These are phyloP conservation scores for Pammene aurita DNA, from an alignment of 2,888 invertebrate genomes.

Conservation along the genomic window DNA sequence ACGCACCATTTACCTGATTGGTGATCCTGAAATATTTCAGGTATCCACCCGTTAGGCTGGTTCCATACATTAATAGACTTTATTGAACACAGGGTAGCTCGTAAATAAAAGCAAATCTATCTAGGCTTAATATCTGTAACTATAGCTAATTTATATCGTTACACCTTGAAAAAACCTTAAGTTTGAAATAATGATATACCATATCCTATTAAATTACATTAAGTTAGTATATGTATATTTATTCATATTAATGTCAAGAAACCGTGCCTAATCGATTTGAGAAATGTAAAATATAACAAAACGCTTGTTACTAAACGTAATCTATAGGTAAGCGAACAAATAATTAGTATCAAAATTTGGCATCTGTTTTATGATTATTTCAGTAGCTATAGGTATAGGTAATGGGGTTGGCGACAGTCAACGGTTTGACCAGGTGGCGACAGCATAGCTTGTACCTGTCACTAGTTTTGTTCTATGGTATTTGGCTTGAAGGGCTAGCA, in stretches of 20 bases:
- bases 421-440: no score
- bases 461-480: no score
- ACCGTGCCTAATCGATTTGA: not conserved
- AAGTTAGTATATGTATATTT: not conserved
- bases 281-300: not conserved
- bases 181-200: not conserved
- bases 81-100: not conserved
- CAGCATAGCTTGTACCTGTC: no score
- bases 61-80: not conserved
- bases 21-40: slow-evolving; percentile 47
- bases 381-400: no score
- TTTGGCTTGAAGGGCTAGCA: no score
- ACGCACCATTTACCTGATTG: slow-evolving; percentile 68
- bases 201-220: not conserved
- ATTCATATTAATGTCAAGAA: not conserved
- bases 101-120: not conserved
- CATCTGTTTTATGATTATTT: no score
- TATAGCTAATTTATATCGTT: no score
- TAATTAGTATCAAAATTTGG: no score
- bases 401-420: no score
- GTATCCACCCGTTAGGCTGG: not conserved
- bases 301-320: not conserved
- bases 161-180: no score
- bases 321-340: not conserved
- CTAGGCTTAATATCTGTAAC: not conserved